phyloP scores from a whole-genome alignment of 2,888 invertebrate genomes.

The Pammene aurita region DNA sequence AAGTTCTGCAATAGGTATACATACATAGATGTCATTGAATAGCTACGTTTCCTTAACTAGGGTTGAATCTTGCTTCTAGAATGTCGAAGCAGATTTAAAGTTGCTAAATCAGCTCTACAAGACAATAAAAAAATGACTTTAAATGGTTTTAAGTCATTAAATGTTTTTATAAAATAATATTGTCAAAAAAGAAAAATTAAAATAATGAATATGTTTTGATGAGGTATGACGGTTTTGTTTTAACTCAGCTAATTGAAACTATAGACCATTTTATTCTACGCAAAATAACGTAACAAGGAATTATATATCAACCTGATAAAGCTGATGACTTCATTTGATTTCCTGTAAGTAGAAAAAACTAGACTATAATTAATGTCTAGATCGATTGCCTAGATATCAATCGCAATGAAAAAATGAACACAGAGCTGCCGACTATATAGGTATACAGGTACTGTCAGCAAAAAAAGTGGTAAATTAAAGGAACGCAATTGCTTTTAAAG shows the following conservation, averaged over 20 bases:
- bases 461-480: slow-evolving; percentile 33
- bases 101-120: too few relatives aligned
- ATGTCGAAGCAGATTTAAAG: too few relatives aligned
- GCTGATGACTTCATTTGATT: slow-evolving; percentile 22
- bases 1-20: background rate
- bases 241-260: too few relatives aligned
- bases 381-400: slow-evolving; percentile 31
- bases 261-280: background rate
- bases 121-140: too few relatives aligned
- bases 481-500: slow-evolving; percentile 32
- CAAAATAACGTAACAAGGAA: background rate
- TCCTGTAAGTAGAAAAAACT: slow-evolving; percentile 9
- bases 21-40: too few relatives aligned
- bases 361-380: slow-evolving; percentile 25
- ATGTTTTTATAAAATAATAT: too few relatives aligned
- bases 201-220: too few relatives aligned
- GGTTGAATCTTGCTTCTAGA: too few relatives aligned
- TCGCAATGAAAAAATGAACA: slow-evolving; percentile 21
- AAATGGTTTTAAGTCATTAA: too few relatives aligned
- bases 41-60: too few relatives aligned
- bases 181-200: too few relatives aligned
- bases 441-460: slow-evolving; percentile 16
- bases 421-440: background rate
- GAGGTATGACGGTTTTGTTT: too few relatives aligned
- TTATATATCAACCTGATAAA: background rate